phyloP scores from a whole-genome alignment of 2,797 vertebrate species.

The Chaenodraco wilsoni region DNA sequence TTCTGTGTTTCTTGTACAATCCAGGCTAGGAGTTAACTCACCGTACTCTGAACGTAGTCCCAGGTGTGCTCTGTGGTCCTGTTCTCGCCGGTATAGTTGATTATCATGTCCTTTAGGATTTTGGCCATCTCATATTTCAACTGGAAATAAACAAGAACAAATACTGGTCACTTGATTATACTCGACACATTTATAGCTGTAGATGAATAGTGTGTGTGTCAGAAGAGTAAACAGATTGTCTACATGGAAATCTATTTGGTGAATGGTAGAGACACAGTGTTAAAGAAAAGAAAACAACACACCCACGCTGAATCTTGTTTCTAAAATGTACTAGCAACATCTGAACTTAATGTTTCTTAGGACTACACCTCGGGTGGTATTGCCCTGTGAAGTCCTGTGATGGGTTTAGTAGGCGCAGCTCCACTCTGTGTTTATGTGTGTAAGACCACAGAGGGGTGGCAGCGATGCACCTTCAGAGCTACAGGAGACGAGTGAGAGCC shows the following conservation, averaged over 20 bases:
- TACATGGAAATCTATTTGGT: background rate
- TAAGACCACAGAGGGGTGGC: slow-evolving; percentile 46
- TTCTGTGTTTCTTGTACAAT: background rate
- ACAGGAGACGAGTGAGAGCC: slow-evolving; percentile 45
- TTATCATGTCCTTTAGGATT: slow-evolving; percentile 82
- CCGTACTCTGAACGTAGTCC: slow-evolving; percentile 93
- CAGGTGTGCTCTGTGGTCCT: slow-evolving; percentile 86
- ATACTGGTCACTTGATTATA: background rate
- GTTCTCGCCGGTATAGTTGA: slow-evolving; percentile 81
- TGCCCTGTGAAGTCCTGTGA: slow-evolving; percentile 18
- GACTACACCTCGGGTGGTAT: slow-evolving; percentile 12
- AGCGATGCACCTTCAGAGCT: slow-evolving; percentile 51
- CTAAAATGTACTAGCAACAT: slow-evolving; percentile 12
- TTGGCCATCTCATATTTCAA: slow-evolving; percentile 87
- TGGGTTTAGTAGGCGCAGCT: slow-evolving; percentile 19
- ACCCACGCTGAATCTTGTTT: background rate
- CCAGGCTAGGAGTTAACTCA: slow-evolving; percentile 67
- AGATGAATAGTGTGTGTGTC: background rate
- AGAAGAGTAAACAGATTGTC: background rate
- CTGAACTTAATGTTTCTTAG: slow-evolving; percentile 19
- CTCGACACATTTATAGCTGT: background rate
- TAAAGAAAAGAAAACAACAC: slow-evolving; percentile 15
- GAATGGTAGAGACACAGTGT: background rate
- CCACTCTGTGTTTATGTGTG: slow-evolving; percentile 53
- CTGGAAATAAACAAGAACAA: slow-evolving; percentile 69